Evolutionary conservation across 1,140 invertebrate species (phyloP), one percentile per base, ranked within the genome.

Genomic region (Teleopsis dalmanni): DNA sequence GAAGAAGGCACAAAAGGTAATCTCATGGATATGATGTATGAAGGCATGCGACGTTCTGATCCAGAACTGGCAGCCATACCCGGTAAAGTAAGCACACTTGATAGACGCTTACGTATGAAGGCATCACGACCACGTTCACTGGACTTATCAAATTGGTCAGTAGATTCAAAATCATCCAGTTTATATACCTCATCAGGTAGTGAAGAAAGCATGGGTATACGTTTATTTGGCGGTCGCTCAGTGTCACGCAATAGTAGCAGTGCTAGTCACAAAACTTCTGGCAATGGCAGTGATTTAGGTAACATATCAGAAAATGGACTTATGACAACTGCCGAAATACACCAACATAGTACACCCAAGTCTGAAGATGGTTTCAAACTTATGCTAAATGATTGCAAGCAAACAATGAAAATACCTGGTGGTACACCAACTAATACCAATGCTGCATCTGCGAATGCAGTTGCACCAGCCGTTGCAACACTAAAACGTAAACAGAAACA

Each of bases 61-160:
- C 88, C 87, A 1, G 88, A 90, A 65, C 65, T 92, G 22, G 83
- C 84, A 2, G 83, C 85, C 16, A 84, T 90, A 59, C 87, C 87
- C 7, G 82, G 79, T 59, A 84, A 86, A 72, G 82, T 85, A 3
- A 87, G 81, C 62, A 90, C 88, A 0, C 71, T 90, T 27, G 86
- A 90, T 66, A 73, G 87, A 34, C 76, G 87, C 58, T 66, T 89
- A 16, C 78, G 83, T 45, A 85, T 90, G 82, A 85, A 88, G 57
- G 84, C 84, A 2, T 83, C 84, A 6, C 72, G 87, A 25, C 88
- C 87, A 1, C 74, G 87, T 21, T 88, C 87, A 6, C 71, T 91
- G 26, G 89, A 94, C 62, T 64, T 92, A 0, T 89, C 87, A 3
- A 90, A 88, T 62, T 87, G 88, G 85, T 91, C 87, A 0, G 88